Base-by-base conservation (phyloP, 1,140 invertebrate genomes). In the Diachasmimorpha longicaudata region DNA sequence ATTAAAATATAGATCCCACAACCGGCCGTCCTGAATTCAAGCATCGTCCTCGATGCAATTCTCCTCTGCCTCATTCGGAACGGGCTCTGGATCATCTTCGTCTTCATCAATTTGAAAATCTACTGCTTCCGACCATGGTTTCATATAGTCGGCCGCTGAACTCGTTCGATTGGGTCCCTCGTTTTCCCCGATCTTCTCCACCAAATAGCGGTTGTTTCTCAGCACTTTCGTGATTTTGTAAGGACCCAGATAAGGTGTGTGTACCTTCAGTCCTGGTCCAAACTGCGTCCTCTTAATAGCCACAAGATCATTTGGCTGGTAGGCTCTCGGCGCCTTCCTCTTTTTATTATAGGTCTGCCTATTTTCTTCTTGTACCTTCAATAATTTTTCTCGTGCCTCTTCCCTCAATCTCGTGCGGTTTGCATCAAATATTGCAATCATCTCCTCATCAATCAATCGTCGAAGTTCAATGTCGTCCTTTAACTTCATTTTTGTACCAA, bases 341-440 rank as follows among this genome's bases (percentile, higher is more conserved):
- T 75, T 79, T 19, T 58, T 74, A 37, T 86, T 80, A 72, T 70
- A 86, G 10, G 11, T 75, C 52, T 78, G 80, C 16, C 19, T 76
- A 67, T 85, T 85, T 76, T 85, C 81, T 48, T 81, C 79, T 72
- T 85, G 84, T 1, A 82, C 70, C 31, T 77, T 80, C 16, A 69
- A 19, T 11, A 86, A 82, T 48, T 82, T 81, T 70, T 79, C 69
- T 80, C 9, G 19, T 36, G 63, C 63, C 11, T 31, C 63, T 14
- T 80, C 78, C 19, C 80, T 73, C 25, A 77, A 14, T 75, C 80
- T 66, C 31, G 79, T 10, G 37, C 48, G 82, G 55, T 80, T 80
- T 77, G 19, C 77, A 8, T 74, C 21, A 39, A 74, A 78, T 16
- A 36, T 25, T 13, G 21, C 55, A 46, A 48, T 79, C 58, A 25